Evolutionary conservation across 2,113 vertebrate genomes (phyloP).

Genomic region (Anoplopoma fimbria): DNA sequence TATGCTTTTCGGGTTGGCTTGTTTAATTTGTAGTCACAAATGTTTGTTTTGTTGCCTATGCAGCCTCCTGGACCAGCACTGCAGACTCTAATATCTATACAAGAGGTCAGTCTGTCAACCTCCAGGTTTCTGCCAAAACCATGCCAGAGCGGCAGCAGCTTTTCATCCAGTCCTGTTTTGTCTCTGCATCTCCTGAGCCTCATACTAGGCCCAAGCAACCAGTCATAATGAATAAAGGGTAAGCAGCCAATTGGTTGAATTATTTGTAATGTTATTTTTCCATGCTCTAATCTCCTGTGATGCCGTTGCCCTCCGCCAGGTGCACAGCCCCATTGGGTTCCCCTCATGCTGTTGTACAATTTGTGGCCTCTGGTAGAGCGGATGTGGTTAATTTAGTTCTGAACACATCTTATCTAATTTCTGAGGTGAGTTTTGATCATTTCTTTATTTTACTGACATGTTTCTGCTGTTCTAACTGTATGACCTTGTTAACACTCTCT

Average conservation of each 20-base stretch:
- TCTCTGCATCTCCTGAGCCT: slow-evolving; percentile 57
- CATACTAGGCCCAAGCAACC: slow-evolving; percentile 43
- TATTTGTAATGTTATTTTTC: neutral
- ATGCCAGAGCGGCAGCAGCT: slow-evolving; percentile 56
- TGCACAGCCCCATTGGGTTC: slow-evolving; percentile 63
- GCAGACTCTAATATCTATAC: slow-evolving; percentile 60
- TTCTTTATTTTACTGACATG: neutral
- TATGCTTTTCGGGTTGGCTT: fast-evolving
- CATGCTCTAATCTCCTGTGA: neutral
- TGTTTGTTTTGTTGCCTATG: neutral
- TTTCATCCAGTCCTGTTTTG: slow-evolving; percentile 77
- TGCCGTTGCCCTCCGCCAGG: slow-evolving; percentile 36
- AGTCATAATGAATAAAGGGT: slow-evolving; percentile 79
- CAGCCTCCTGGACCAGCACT: slow-evolving; percentile 68
- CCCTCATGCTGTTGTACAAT: slow-evolving; percentile 43
- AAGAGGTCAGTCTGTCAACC: slow-evolving; percentile 64
- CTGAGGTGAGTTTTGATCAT: slow-evolving; percentile 50
- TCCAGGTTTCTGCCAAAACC: slow-evolving; percentile 65
- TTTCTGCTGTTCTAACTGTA: neutral
- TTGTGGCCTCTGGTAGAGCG: slow-evolving; percentile 40
- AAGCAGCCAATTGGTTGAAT: neutral
- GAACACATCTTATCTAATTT: slow-evolving; percentile 60
- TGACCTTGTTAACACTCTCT: neutral
- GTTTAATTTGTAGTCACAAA: fast-evolving
- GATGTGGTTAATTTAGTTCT: slow-evolving; percentile 69